Evolutionary conservation across 2,797 vertebrate species (phyloP).

Genomic region (Enteromius anoplus): DNA sequence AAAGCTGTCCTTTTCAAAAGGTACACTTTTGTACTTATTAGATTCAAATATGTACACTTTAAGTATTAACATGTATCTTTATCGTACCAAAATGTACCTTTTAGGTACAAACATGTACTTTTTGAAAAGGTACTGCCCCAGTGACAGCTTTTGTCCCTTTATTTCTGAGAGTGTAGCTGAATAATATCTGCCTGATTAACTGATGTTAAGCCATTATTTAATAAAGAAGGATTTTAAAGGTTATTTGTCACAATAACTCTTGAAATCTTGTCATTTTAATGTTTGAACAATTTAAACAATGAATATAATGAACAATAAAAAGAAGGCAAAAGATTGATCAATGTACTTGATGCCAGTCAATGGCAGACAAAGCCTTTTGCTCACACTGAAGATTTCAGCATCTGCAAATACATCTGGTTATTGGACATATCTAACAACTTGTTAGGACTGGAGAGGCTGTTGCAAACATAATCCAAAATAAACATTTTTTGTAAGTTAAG

Average conservation of each 20-base stretch:
- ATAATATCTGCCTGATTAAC: neutral
- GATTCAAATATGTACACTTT: too few species aligned
- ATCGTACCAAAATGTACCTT: too few species aligned
- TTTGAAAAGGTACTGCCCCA: too few species aligned
- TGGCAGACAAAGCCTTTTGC: neutral
- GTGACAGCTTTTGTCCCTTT: too few species aligned
- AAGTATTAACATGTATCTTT: too few species aligned
- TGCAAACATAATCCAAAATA: slow-evolving; percentile 81
- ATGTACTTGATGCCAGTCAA: neutral
- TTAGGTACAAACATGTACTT: too few species aligned
- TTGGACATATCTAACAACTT: slow-evolving; percentile 77
- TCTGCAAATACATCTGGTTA: slow-evolving; percentile 67
- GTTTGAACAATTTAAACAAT: neutral
- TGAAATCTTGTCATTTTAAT: neutral
- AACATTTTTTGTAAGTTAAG: slow-evolving; percentile 78
- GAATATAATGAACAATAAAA: neutral
- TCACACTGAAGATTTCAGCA: slow-evolving; percentile 24
- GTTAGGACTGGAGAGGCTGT: slow-evolving; percentile 79
- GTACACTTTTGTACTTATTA: too few species aligned
- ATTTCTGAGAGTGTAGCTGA: neutral
- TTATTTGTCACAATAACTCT: neutral
- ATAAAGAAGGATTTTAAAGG: neutral
- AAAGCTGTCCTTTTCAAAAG: too few species aligned
- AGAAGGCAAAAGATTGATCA: neutral
- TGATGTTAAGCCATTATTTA: neutral